Conservation (phyloP, 92 coral and sea anemone genomes). For the Blastomussa wellsi region DNA sequence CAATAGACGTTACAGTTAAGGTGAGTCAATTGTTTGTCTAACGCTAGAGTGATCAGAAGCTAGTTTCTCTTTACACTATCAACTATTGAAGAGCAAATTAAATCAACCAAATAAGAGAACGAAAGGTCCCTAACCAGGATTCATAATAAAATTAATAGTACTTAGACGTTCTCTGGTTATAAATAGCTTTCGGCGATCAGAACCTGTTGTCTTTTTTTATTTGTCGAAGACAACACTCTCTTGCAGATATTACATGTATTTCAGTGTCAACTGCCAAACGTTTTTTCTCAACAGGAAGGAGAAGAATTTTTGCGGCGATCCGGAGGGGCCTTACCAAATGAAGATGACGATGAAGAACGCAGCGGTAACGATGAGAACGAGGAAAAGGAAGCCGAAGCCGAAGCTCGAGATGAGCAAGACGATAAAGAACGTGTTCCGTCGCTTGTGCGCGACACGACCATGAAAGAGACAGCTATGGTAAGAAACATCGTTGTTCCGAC, state of each 20-base stretch:
- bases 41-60: too few relatives aligned
- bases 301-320: constrained; percentile 12
- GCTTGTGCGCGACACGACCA: constrained; percentile 17
- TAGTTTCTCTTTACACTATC: too few relatives aligned
- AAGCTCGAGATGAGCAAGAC: not conserved
- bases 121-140: too few relatives aligned
- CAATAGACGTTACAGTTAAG: constrained; percentile 20
- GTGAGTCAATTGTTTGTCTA: not conserved
- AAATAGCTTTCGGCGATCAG: too few relatives aligned
- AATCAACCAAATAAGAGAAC: too few relatives aligned
- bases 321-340: constrained; percentile 30
- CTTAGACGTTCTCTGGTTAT: too few relatives aligned
- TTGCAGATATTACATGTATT: too few relatives aligned
- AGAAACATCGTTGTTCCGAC: not conserved
- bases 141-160: too few relatives aligned
- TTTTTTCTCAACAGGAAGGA: not conserved
- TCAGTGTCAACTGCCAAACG: too few relatives aligned
- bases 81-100: too few relatives aligned
- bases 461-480: constrained; percentile 24
- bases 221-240: too few relatives aligned
- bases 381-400: not conserved
- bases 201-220: too few relatives aligned
- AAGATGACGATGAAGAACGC: not conserved
- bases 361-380: constrained; percentile 19
- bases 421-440: not conserved